Evolutionary conservation across 2,888 invertebrate species (phyloP), one percentile per base, ranked within the genome.

Genomic region (Dynastes maya): DNA sequence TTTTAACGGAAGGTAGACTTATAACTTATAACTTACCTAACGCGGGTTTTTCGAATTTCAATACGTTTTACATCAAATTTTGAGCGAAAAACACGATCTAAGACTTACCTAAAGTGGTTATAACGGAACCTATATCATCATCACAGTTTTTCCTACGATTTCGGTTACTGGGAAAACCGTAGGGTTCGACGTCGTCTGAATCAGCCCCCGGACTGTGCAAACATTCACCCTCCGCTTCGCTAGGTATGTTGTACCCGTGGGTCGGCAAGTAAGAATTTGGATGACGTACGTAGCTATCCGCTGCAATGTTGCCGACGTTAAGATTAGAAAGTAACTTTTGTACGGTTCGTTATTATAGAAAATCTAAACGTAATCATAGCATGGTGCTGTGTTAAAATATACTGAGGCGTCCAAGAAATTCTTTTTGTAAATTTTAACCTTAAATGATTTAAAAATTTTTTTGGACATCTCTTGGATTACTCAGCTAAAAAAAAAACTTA

Each of bases 221-320:
- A 82, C 87, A 86, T 78, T 92, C 92, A 81, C 90, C 91, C 85
- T 93, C 92, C 79, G 91, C 91, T 87, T 93, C 92, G 85, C 92
- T 92, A 85, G 92, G 93, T 84, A 93, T 92, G 86, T 93, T 93
- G 88, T 93, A 93, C 75, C 87, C 87, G 83, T 89, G 89, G 80
- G 91, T 89, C 76, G 95, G 95, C 85, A 96, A 91, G 90, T 96
- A 96, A 84, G 94, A 93, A 89, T 96, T 95, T 79, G 95, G 95
- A 90, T 96, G 96, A 84, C 95, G 92, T 85, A 95, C 91, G 89
- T 95, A 95, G 86, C 93, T 92, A 85, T 94, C 93, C 80, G 87
- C 88, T 88, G 81, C 53, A 80, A 22, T 8, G 40, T 61, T 22
- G 22, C 29, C 11, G 22, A 58, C 8, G 22, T 58, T 58, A 58